Conservation (phyloP, 2,888 invertebrate genomes). For the Tholera decimalis region DNA sequence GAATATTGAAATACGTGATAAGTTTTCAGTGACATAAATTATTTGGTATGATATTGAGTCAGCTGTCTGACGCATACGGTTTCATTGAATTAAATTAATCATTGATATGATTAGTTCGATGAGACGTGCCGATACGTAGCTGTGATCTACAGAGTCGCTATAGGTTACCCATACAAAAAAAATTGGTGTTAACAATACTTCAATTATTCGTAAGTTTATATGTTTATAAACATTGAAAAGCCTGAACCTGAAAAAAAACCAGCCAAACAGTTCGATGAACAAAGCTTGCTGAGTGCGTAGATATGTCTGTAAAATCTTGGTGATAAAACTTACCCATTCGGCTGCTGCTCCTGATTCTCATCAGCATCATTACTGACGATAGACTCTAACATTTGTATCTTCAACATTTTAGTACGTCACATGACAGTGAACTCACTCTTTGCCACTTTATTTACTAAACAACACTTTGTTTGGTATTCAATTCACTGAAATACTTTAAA, state of each 20-base stretch:
- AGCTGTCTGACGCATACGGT: neutral
- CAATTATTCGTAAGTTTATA: no score
- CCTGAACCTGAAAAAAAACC: no score
- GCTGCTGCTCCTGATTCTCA: slow-evolving; percentile 84
- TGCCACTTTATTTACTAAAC: slow-evolving; percentile 60
- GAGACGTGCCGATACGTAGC: no score
- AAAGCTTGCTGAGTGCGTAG: no score
- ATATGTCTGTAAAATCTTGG: no score
- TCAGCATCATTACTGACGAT: slow-evolving; percentile 93
- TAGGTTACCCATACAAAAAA: slow-evolving; percentile 86
- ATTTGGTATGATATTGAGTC: neutral
- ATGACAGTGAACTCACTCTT: slow-evolving; percentile 78
- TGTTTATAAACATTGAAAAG: no score
- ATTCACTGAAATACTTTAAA: slow-evolving; percentile 41
- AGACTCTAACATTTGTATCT: slow-evolving; percentile 95
- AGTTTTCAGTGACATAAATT: neutral
- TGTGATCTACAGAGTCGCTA: neutral
- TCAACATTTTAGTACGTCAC: slow-evolving; percentile 92
- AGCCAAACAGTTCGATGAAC: no score
- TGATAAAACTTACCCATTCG: slow-evolving; percentile 82
- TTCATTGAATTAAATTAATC: neutral
- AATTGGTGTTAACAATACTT: no score
- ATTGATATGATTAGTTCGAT: neutral
- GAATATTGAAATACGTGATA: neutral
- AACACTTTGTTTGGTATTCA: slow-evolving; percentile 56